A percentile compares a stretch with the other conserved stretches of the same genome.
Conservation (phyloP, 2,888 invertebrate genomes). For the Sinodicranocentrus sp. region DNA sequence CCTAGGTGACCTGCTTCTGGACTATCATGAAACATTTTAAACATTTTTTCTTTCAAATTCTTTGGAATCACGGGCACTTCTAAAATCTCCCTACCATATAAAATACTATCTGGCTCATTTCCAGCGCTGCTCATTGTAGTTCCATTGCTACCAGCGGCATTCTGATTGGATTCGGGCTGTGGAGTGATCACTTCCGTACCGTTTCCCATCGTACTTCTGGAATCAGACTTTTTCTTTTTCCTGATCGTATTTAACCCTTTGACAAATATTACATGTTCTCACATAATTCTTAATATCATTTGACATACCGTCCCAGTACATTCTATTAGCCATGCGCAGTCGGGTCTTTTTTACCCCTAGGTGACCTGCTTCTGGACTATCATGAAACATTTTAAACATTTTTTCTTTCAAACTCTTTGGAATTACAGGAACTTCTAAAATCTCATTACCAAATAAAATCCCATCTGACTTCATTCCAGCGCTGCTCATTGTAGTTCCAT, state of each 20-base stretch:
- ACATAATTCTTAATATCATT: conserved; percentile 66
- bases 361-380: conserved; percentile 68
- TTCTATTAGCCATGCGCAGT: conserved; percentile 49
- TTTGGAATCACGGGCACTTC: conserved; percentile 65
- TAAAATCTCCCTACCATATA: neutral
- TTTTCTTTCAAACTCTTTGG: neutral
- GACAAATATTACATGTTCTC: conserved; percentile 65
- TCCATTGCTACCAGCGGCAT: too few relatives aligned
- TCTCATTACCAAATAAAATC: neutral
- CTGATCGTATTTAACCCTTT: conserved; percentile 45
- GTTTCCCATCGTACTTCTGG: neutral
- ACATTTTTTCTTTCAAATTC: conserved; percentile 28
- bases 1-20: conserved; percentile 69
- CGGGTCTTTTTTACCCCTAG: conserved; percentile 66
- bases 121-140: too few relatives aligned
- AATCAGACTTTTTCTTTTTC: neutral
- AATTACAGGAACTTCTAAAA: too few relatives aligned
- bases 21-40: conserved; percentile 68
- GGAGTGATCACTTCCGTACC: too few relatives aligned
- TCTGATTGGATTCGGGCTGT: too few relatives aligned
- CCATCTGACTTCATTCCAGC: neutral
- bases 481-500: neutral
- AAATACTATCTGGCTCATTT: conserved; percentile 8
- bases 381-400: conserved; percentile 67
- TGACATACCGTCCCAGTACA: conserved; percentile 70